These are phyloP conservation scores for Salvelinus namaycush DNA, from an alignment of 2,113 vertebrate species.

Conservation along the genomic window DNA sequence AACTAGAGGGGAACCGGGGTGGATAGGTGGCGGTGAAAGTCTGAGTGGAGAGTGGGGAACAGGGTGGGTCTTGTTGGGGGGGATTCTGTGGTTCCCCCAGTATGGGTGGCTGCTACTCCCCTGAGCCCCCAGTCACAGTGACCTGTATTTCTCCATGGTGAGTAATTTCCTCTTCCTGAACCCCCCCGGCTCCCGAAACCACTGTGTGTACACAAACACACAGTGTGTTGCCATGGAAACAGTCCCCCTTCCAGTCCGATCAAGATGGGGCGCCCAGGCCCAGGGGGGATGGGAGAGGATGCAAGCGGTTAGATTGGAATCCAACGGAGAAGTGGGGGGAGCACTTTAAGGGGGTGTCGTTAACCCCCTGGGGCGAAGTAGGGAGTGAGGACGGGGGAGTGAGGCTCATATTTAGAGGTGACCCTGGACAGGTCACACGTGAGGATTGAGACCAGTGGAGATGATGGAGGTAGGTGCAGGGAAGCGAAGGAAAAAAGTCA, in stretches of 20 bases:
- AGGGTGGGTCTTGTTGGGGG: not conserved
- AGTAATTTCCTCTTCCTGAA: slow-evolving; percentile 55
- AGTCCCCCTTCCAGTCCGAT: not conserved
- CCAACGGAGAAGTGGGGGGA: not conserved
- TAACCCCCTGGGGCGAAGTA: slow-evolving; percentile 47
- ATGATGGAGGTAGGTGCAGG: not conserved
- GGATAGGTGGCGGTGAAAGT: slow-evolving; percentile 20
- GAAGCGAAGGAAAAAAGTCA: slow-evolving; percentile 33
- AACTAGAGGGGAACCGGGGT: slow-evolving; percentile 35
- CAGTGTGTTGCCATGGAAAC: slow-evolving; percentile 48
- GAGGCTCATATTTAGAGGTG: slow-evolving; percentile 22
- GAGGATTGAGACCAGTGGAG: slow-evolving; percentile 30
- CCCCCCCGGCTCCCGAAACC: slow-evolving; percentile 4
- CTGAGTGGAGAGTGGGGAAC: slow-evolving; percentile 10
- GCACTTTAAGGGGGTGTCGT: slow-evolving; percentile 39
- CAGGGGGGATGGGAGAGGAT: not conserved
- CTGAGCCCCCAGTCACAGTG: slow-evolving; percentile 18
- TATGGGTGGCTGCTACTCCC: slow-evolving; percentile 46
- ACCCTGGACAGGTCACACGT: slow-evolving; percentile 27
- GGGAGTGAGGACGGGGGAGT: not conserved
- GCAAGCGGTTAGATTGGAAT: slow-evolving; percentile 7
- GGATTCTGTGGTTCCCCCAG: slow-evolving; percentile 10
- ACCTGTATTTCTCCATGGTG: slow-evolving; percentile 51
- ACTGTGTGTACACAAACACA: slow-evolving; percentile 43
- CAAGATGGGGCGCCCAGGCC: not conserved